Conservation (phyloP, 2,113 vertebrate species). For the Neotragus moschatus region DNA sequence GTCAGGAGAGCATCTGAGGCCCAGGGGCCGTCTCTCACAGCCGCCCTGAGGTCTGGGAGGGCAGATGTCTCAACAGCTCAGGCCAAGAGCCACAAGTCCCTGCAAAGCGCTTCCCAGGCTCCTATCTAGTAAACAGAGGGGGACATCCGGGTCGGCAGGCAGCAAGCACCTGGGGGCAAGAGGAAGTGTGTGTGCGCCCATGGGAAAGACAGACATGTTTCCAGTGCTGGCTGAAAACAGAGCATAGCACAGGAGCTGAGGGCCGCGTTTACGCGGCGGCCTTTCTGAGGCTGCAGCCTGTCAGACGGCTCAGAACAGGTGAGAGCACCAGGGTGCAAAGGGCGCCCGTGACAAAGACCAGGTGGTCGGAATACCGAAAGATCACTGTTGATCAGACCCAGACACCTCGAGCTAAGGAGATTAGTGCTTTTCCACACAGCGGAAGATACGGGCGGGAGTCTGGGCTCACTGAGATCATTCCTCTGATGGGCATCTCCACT, state of each 20-base stretch:
- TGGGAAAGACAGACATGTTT: neutral
- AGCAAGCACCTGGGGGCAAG: neutral
- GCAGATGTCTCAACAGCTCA: neutral
- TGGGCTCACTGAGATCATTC: neutral
- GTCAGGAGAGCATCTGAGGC: neutral
- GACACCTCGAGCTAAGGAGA: too few species aligned
- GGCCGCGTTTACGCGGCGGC: neutral
- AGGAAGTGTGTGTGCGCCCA: neutral
- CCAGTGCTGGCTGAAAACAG: neutral
- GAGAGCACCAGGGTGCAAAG: rapidly evolving
- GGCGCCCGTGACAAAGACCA: neutral
- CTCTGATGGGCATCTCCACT: neutral
- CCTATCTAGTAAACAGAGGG: neutral
- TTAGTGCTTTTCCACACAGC: neutral
- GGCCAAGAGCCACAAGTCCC: neutral
- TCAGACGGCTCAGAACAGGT: neutral
- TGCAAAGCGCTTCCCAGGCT: neutral
- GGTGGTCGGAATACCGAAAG: neutral
- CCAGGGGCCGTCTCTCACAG: rapidly evolving
- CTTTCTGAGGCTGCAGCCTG: neutral
- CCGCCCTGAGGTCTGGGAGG: neutral
- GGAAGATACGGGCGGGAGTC: neutral
- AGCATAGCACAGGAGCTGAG: neutral
- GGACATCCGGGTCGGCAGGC: too few species aligned
- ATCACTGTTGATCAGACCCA: neutral